Evolutionary conservation across 2,113 vertebrate genomes (phyloP).

Genomic region (Indri indri): DNA sequence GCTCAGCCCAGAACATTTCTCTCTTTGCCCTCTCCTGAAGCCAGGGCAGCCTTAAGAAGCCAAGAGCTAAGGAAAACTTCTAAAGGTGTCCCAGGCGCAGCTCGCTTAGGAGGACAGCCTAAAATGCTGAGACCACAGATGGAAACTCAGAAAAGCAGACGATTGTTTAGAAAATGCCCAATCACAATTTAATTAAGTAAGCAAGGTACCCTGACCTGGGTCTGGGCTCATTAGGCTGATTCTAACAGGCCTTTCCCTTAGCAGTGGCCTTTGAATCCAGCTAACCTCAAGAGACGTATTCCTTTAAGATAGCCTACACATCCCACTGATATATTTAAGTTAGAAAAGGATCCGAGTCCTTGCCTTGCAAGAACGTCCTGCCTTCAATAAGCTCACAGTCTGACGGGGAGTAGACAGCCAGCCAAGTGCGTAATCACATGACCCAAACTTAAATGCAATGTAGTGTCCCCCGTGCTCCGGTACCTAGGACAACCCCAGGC

Average conservation of each 20-base stretch:
- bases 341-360: neutral
- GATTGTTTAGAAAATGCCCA: neutral
- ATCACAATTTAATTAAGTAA: neutral
- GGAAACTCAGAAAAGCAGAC: neutral
- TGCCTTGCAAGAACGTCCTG: neutral
- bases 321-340: neutral
- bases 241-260: neutral
- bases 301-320: neutral
- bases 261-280: neutral
- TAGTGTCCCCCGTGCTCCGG: no score
- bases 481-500: neutral
- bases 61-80: neutral
- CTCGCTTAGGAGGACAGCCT: no score
- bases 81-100: accelerated
- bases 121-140: neutral
- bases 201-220: neutral
- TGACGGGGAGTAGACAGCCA: neutral
- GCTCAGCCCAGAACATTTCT: accelerated
- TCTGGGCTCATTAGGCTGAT: neutral
- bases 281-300: accelerated
- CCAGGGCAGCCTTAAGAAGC: neutral
- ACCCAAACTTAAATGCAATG: no score
- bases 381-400: neutral
- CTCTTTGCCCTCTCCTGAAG: neutral
- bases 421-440: no score